Base-by-base conservation (phyloP, 23 tunicate genomes). In the Styela clava region DNA sequence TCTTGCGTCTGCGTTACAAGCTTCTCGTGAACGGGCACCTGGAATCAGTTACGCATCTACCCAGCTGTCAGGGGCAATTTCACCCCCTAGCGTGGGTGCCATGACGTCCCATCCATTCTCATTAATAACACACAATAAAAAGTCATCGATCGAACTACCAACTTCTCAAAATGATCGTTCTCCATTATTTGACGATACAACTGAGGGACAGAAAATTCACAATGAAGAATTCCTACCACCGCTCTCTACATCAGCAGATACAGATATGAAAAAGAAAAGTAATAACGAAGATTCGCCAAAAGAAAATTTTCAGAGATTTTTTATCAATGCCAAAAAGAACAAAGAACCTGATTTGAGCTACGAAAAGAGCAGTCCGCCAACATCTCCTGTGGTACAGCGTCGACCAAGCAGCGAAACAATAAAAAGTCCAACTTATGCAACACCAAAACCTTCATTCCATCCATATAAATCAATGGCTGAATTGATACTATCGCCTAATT, bases 1-100 rank as follows among this genome's bases (percentile, higher is more conserved):
- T 76, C 65, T 76, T 16, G 81, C 81, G 12, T 33, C 52, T 16
- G 81, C 65, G 67, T 56, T 76, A 1, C 65, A 67, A 0, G 81
- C 81, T 0, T 23, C 81, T 44, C 81, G 81, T 19, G 81, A 25
- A 23, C 65, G 29, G 1, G 81, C 52, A 1, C 67, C 81, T 0
- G 52, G 21, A 24, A 52, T 64, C 12, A 24, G 28, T 21, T 76
- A 76, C 37, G 62, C 0, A 36, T 33, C 25, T 37, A 72, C 16
- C 36, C 16, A 7, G 9, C 56, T 44, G 7, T 7, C 56, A 5
- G 9, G 56, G 56, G 9, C 56, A 44, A 44, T 44, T 29, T 22
- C 71, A 16, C 23, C 71, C 22, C 16, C 16, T 25, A 22, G 23
- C 24, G 71, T 19, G 16, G 71, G 71, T 0, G 24, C 16, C 56